phyloP scores from a whole-genome alignment of 2,797 vertebrate genomes.

The Hypotaenidia okinawae region DNA sequence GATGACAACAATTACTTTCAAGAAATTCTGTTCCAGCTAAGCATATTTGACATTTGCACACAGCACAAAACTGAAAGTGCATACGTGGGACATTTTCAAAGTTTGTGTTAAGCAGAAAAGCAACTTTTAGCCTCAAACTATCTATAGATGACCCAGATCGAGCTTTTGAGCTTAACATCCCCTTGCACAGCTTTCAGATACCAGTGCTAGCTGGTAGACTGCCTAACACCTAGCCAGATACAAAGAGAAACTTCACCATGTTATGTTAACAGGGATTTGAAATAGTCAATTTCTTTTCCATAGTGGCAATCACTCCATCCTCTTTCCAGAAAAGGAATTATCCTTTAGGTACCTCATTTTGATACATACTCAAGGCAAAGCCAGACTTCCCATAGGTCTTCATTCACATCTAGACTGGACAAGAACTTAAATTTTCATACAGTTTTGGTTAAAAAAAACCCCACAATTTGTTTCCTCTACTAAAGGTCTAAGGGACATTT shows the following conservation, averaged over 20 bases:
- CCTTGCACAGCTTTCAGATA: neutral
- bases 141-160: neutral
- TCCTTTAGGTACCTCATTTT: neutral
- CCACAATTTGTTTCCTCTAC: neutral
- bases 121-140: neutral
- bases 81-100: neutral
- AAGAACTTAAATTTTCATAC: neutral
- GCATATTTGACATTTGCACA: constrained; percentile 22
- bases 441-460: neutral
- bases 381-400: neutral
- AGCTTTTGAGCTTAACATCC: neutral
- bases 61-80: constrained; percentile 59
- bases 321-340: neutral
- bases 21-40: constrained; percentile 51
- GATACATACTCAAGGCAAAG: neutral
- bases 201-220: neutral
- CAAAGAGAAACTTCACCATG: neutral
- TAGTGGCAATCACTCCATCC: neutral
- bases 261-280: neutral
- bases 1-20: constrained; percentile 6
- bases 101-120: constrained; percentile 48
- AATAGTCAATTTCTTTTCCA: neutral
- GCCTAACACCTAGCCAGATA: neutral
- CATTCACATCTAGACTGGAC: neutral
- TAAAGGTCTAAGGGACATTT: neutral